Conservation (phyloP, 2,797 vertebrate species). For the Cossypha caffra region DNA sequence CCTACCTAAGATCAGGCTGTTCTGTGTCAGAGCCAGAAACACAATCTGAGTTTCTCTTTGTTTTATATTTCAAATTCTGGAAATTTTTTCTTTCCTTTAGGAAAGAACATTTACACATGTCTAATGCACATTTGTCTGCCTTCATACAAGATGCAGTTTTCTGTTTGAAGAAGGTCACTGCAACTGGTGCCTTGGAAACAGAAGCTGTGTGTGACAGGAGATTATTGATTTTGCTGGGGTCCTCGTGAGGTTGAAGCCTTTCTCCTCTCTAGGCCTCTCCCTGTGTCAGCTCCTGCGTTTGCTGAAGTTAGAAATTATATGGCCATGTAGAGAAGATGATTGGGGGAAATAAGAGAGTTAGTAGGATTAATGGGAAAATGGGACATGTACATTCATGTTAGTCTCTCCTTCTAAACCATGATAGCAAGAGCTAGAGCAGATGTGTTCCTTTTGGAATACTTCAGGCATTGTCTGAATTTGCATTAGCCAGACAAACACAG, state of each 20-base stretch:
- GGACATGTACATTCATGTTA: background rate
- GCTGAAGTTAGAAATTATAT: background rate
- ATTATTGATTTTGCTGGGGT: background rate
- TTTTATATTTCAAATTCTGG: background rate
- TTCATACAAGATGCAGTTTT: background rate
- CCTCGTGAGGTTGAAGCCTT: background rate
- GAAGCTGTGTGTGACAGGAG: background rate
- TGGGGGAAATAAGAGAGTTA: background rate
- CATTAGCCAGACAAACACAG: background rate
- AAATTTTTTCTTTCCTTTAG: background rate
- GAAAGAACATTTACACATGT: background rate
- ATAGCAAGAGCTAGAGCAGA: background rate
- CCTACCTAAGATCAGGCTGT: background rate
- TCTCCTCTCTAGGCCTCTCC: background rate
- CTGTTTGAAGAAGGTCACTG: background rate
- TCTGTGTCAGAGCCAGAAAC: background rate
- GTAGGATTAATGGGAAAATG: background rate
- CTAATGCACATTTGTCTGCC: background rate
- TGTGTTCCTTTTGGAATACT: background rate
- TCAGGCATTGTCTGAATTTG: background rate
- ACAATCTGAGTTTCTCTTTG: background rate
- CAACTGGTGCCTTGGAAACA: background rate
- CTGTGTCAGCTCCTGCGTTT: background rate
- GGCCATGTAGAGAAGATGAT: background rate
- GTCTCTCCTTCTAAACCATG: background rate